Conservation (phyloP, 2,113 vertebrate genomes). For the Brachyhypopomus gauderio region DNA sequence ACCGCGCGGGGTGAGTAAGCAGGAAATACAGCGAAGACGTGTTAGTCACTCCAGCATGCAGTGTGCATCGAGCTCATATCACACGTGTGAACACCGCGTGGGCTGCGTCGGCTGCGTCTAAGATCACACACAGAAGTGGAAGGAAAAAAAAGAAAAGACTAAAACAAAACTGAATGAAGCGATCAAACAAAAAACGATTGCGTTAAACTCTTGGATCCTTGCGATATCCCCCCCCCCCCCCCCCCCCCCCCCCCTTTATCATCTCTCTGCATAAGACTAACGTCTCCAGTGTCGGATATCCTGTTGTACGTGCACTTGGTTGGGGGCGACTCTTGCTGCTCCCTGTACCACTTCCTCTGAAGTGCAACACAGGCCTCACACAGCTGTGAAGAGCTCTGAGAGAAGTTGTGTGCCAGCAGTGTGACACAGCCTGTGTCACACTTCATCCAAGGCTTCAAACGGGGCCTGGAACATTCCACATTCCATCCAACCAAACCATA, state of each 20-base stretch:
- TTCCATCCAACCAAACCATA: not conserved
- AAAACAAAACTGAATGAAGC: not conserved
- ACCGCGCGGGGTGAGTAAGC: conserved; percentile 30
- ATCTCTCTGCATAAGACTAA: conserved; percentile 50
- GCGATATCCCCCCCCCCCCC: no score
- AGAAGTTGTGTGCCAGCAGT: conserved; percentile 7
- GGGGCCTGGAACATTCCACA: not conserved
- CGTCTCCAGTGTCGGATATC: conserved; percentile 72
- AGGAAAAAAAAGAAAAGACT: not conserved
- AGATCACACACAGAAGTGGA: not conserved
- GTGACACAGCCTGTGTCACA: not conserved
- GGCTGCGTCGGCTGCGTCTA: not conserved
- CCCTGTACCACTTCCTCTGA: conserved; percentile 71
- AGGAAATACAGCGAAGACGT: conserved; percentile 25
- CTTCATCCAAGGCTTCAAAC: not conserved
- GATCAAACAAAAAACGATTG: not conserved
- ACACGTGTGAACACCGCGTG: conserved; percentile 4
- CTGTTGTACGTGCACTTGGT: conserved; percentile 66
- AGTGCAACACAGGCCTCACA: conserved; percentile 65
- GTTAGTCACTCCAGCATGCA: conserved; percentile 13
- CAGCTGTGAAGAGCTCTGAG: conserved; percentile 62
- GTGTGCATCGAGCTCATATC: not conserved
- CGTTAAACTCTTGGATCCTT: not conserved
- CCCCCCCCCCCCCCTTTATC: no score
- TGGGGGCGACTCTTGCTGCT: conserved; percentile 56